Evolutionary conservation across 2,888 invertebrate species (phyloP).

Genomic region (Acleris holmiana): DNA sequence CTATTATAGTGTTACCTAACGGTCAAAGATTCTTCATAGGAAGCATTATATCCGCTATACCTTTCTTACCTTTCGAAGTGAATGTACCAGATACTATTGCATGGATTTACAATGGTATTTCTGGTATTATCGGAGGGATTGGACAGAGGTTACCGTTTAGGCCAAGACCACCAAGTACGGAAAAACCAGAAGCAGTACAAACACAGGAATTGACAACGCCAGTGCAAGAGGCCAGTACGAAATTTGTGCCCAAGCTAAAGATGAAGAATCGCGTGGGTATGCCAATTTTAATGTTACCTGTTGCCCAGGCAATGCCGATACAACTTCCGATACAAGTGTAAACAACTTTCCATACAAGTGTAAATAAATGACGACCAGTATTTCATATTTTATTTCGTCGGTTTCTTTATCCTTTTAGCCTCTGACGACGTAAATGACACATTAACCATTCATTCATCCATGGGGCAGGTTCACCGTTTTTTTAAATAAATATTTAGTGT

Average conservation of each 20-base stretch:
- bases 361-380: background rate
- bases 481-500: no score
- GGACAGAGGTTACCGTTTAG: conserved; percentile 63
- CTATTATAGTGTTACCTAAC: conserved; percentile 51
- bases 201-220: conserved; percentile 14
- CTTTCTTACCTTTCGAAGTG: conserved; percentile 85
- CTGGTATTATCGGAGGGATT: conserved; percentile 61
- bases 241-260: conserved; percentile 50
- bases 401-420: background rate
- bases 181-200: conserved; percentile 22
- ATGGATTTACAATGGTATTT: conserved; percentile 65
- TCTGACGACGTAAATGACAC: no score
- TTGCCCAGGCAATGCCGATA: conserved; percentile 43
- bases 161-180: conserved; percentile 43
- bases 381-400: no score
- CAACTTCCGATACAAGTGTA: conserved; percentile 45
- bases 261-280: conserved; percentile 42
- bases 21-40: conserved; percentile 65
- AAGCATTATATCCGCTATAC: conserved; percentile 78
- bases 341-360: conserved; percentile 20
- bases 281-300: conserved; percentile 60
- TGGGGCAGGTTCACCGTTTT: no score
- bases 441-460: no score
- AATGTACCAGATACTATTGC: conserved; percentile 85
- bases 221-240: conserved; percentile 45